Evolutionary conservation across 2,113 vertebrate species (phyloP), one percentile per base, ranked within the genome.

Genomic region (Nerophis ophidion): DNA sequence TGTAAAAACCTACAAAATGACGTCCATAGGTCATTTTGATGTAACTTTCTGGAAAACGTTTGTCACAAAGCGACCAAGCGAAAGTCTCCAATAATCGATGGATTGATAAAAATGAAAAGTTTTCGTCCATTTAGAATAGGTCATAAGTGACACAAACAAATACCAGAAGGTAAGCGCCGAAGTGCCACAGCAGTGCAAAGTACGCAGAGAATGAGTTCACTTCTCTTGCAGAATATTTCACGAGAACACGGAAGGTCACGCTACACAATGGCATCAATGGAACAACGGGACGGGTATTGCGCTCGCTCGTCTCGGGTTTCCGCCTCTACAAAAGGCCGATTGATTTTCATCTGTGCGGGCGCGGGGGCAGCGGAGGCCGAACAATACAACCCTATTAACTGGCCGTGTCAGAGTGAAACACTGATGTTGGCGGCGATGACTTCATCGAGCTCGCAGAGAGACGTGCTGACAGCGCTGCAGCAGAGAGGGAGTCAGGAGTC

Each of bases 151-250:
- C 19, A 81, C 80, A 70, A 83, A 72, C 12, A 26, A 80, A 87
- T 78, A 75, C 81, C 85, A 77, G 56, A 26, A 67, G 74, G 70
- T 65, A 61, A 57, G 46, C 51, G 68, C 46, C 67, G 61, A 48
- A 48, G 14, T 61, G 63, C 38, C 52, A 55, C 47, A 47, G 54
- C 56, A 62, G 59, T 66, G 54, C 0, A 19, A 46, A 48, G 36
- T 9, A 35, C 38, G 35, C 11, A 12, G 19, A 49, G n/a, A 26
- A 51, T 33, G 49, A 51, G 49, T 19, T 33, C 49, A 33, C 49
- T 12, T 7, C 7, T 12, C 33, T 51, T 19, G 19, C 26, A 14
- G 49, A 51, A 26, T 34, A 51, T 34, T 51, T 51, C 12, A 51
- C 49, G 11, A 13, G 19, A 19, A 51, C 19, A 13, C 12, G 12